phyloP scores from a whole-genome alignment of 1,140 invertebrate species.

The Steinernema khuongi region DNA sequence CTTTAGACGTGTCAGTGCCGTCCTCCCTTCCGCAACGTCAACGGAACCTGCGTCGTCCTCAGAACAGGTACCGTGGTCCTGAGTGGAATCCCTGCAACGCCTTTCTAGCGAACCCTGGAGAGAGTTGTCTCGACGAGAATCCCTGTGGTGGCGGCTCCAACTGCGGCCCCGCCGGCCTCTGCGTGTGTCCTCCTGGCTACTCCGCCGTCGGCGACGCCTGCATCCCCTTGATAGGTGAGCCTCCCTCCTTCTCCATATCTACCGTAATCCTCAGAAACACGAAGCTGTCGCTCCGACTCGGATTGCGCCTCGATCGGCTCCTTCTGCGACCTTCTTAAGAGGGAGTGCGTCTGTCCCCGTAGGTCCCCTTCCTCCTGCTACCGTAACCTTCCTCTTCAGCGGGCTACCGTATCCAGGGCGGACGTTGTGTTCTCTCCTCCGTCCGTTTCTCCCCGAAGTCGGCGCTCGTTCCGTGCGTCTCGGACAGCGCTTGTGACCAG shows the following conservation, averaged over 20 bases:
- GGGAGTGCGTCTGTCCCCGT: not conserved
- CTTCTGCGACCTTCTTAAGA: not conserved
- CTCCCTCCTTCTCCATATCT: not conserved
- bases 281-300: not conserved
- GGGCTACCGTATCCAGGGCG: not conserved
- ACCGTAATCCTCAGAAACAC: not conserved
- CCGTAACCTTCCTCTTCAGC: not conserved
- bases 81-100: not conserved
- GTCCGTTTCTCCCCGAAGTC: not conserved
- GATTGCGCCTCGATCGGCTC: not conserved
- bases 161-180: not conserved
- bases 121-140: not conserved
- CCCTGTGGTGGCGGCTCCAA: not conserved
- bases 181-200: not conserved
- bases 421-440: not conserved
- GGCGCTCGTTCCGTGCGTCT: not conserved
- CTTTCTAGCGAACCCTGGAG: conserved; percentile 3
- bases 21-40: not conserved
- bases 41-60: not conserved
- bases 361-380: not conserved
- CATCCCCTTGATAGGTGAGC: not conserved
- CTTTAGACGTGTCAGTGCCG: not conserved
- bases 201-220: not conserved
- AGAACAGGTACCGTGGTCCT: not conserved
- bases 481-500: not conserved